Evolutionary conservation across 2,797 vertebrate species (phyloP).

Genomic region (Channallabes apus): DNA sequence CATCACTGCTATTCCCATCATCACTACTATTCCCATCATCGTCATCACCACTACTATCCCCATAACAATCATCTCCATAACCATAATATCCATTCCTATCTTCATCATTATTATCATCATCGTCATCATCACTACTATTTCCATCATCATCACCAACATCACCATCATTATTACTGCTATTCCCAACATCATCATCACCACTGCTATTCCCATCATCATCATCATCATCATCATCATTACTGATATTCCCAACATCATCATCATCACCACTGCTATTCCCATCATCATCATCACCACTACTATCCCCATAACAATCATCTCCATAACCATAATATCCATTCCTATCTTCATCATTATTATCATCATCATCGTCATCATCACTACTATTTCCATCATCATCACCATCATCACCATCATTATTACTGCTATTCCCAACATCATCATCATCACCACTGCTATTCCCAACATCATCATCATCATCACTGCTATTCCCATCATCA

Average conservation of each 20-base stretch:
- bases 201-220: neutral
- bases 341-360: neutral
- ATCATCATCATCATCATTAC: neutral
- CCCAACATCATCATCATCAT: no score
- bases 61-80: neutral
- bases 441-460: no score
- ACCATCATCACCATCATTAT: neutral
- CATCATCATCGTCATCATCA: neutral
- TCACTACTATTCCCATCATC: neutral
- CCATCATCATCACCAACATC: neutral
- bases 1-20: neutral
- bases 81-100: neutral
- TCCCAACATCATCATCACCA: neutral
- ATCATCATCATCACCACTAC: neutral
- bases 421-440: no score
- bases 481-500: no score
- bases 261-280: neutral
- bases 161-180: neutral
- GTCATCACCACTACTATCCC: neutral
- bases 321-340: neutral
- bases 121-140: neutral
- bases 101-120: neutral
- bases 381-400: neutral
- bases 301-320: neutral
- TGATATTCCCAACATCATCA: no score